Evolutionary conservation across 2,888 invertebrate species (phyloP).

Genomic region (Acrocera orbiculus): DNA sequence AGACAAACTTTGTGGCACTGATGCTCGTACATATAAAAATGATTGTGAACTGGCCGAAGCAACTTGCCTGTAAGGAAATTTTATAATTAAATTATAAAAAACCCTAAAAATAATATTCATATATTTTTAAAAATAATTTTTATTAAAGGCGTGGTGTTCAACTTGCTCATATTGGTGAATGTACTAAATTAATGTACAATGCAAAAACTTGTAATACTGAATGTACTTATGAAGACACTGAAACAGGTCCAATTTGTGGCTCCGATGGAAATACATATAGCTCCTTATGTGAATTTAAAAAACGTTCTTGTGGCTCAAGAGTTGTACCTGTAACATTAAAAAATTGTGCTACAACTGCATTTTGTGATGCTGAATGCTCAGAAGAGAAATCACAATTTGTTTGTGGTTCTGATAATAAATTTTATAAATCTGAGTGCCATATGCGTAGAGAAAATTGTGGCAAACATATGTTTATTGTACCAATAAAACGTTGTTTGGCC

Average conservation of each 20-base stretch:
- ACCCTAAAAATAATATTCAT: too few species aligned
- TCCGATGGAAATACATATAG: constrained; percentile 80
- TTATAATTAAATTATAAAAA: too few species aligned
- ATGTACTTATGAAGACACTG: constrained; percentile 38
- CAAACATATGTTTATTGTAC: constrained; percentile 81
- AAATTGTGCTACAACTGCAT: constrained; percentile 71
- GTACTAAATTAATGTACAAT: constrained; percentile 43
- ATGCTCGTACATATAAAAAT: constrained; percentile 68
- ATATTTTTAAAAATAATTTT: neutral
- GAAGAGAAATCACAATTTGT: constrained; percentile 44
- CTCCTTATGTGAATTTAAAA: constrained; percentile 69
- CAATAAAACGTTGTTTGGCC: constrained; percentile 67
- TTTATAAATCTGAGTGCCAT: constrained; percentile 77
- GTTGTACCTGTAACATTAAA: constrained; percentile 67
- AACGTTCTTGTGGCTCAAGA: constrained; percentile 68
- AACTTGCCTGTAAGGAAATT: constrained; percentile 54
- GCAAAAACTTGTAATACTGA: constrained; percentile 39
- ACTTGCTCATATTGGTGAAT: constrained; percentile 74
- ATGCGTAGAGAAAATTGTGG: constrained; percentile 86
- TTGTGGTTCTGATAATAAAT: constrained; percentile 78
- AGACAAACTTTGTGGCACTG: constrained; percentile 82
- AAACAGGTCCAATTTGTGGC: constrained; percentile 62
- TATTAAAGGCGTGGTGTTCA: constrained; percentile 61
- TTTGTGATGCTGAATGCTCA: constrained; percentile 45
- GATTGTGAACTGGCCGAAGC: constrained; percentile 69